Percentiles rank a stretch among this genome's conserved stretches.
Conservation (phyloP, 1,140 invertebrate species). For the Contarinia nasturtii region DNA sequence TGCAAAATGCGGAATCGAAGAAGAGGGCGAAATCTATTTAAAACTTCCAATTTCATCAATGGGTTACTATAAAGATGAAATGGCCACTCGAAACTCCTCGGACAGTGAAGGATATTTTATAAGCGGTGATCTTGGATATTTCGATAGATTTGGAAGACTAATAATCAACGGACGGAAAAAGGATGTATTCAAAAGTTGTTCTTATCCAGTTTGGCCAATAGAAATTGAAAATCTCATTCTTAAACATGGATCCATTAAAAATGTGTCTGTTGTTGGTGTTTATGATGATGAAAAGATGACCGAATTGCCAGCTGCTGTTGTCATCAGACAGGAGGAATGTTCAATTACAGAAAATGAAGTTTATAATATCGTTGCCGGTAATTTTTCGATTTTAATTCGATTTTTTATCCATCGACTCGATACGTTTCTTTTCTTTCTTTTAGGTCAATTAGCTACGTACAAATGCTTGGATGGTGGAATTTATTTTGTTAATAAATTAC, state of each 20-base stretch:
- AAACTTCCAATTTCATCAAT: background rate
- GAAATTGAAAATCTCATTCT: constrained; percentile 26
- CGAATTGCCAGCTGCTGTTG: background rate
- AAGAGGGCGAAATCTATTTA: background rate
- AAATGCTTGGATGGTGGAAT: constrained; percentile 5
- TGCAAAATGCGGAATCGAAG: background rate
- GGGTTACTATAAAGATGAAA: constrained; percentile 1
- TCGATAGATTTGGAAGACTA: constrained; percentile 36
- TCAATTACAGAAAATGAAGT: background rate
- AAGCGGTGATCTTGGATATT: constrained; percentile 45
- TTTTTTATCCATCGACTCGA: background rate
- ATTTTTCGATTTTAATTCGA: background rate
- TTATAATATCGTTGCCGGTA: background rate
- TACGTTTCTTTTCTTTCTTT: background rate
- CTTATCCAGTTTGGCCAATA: constrained; percentile 15
- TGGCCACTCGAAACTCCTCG: background rate
- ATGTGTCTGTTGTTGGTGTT: constrained; percentile 45
- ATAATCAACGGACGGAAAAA: constrained; percentile 45
- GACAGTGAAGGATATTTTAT: constrained; percentile 37
- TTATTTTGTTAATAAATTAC: constrained; percentile 5
- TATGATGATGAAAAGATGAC: constrained; percentile 6
- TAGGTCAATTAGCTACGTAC: background rate
- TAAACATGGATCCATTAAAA: constrained; percentile 35
- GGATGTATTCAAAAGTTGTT: constrained; percentile 44
- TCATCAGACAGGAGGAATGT: background rate